Evolutionary conservation across 2,888 invertebrate species (phyloP).

Genomic region (Colletes collaris): DNA sequence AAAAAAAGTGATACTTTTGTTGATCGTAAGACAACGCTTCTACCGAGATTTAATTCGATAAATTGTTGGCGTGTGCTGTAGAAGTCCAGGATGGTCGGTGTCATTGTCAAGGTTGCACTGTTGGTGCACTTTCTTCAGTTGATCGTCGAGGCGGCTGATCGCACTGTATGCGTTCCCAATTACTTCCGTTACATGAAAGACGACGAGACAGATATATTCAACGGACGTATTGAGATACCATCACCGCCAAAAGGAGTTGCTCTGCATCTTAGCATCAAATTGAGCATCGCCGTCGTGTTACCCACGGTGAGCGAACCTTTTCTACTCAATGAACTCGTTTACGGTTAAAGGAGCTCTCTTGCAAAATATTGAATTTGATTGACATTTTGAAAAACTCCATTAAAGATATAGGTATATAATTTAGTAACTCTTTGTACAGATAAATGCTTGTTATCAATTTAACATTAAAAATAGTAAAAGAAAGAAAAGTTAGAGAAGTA

Average conservation of each 20-base stretch:
- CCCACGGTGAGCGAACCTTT: constrained; percentile 68
- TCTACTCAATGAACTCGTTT: too few relatives aligned
- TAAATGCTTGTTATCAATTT: too few relatives aligned
- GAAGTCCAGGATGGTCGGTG: constrained; percentile 53
- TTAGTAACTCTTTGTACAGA: too few relatives aligned
- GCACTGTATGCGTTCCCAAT: constrained; percentile 70
- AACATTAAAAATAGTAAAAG: too few relatives aligned
- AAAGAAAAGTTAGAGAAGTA: too few relatives aligned
- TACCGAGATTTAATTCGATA: neutral
- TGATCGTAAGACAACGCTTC: neutral
- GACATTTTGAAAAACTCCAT: too few relatives aligned
- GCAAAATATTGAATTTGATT: too few relatives aligned
- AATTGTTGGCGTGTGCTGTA: constrained; percentile 9
- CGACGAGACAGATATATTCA: constrained; percentile 63
- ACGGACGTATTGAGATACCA: constrained; percentile 73
- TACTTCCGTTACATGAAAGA: constrained; percentile 73
- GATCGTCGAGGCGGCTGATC: constrained; percentile 31
- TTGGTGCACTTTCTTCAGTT: constrained; percentile 42
- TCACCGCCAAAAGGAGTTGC: constrained; percentile 66
- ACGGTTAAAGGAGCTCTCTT: too few relatives aligned
- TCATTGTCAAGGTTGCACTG: constrained; percentile 24
- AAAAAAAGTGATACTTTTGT: too few relatives aligned
- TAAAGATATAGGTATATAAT: too few relatives aligned
- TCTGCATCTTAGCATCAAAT: constrained; percentile 67
- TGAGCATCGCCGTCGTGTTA: constrained; percentile 70